Percentiles rank a stretch among this genome's conserved stretches.
Evolutionary conservation across 2,113 vertebrate species (phyloP).

Genomic region (Capreolus pygargus): DNA sequence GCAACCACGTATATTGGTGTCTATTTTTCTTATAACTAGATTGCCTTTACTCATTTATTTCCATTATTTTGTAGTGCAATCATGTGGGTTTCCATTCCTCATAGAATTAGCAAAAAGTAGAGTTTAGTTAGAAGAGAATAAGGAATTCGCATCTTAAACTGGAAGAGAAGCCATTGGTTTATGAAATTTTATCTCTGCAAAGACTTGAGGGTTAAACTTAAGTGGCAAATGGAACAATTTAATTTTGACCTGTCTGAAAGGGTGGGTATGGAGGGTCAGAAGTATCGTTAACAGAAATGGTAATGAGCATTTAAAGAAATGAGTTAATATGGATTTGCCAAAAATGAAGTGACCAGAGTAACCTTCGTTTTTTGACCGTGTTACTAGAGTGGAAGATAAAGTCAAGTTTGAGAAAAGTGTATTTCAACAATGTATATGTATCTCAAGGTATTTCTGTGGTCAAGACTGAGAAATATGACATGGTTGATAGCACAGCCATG

Average conservation of each 20-base stretch:
- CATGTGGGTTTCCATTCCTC: not conserved
- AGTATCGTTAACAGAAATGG: not conserved
- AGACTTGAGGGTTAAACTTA: not conserved
- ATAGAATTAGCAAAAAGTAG: not conserved
- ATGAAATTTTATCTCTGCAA: not conserved
- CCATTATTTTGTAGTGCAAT: not conserved
- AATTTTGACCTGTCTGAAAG: not conserved
- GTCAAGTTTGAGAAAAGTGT: constrained; percentile 1
- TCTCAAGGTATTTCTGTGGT: not conserved
- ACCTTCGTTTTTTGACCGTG: not conserved
- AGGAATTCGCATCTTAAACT: not conserved
- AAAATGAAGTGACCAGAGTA: not conserved
- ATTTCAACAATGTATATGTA: not conserved
- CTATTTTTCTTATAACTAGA: not conserved
- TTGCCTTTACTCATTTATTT: not conserved
- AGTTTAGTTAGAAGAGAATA: not conserved
- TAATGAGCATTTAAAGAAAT: not conserved
- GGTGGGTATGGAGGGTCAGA: not conserved
- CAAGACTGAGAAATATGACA: not conserved
- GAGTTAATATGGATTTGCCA: not conserved
- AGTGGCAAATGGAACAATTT: not conserved
- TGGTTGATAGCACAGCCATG: not conserved
- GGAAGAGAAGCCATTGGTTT: not conserved
- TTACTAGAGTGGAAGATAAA: not conserved
- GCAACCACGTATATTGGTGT: not conserved